Percentiles rank a stretch among this genome's conserved stretches.
phyloP scores from a whole-genome alignment of 2,888 invertebrate species.

The Diplazon laetatorius region DNA sequence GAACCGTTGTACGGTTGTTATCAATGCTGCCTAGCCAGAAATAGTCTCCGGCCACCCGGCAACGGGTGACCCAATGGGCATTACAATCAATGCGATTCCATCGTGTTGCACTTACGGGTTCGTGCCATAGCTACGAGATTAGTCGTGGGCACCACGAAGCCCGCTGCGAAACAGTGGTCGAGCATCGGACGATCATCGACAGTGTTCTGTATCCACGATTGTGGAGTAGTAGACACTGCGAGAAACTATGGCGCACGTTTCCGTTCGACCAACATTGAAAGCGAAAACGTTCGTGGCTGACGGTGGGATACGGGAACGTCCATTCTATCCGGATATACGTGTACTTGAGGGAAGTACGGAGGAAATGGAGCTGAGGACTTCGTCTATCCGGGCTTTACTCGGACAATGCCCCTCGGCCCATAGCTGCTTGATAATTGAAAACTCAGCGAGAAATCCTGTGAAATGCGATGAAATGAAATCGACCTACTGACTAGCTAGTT shows the following conservation, averaged over 20 bases:
- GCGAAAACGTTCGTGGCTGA: neutral
- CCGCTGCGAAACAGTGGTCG: conserved; percentile 27
- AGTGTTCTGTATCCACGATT: neutral
- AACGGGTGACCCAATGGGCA: conserved; percentile 34
- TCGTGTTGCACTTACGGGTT: conserved; percentile 40
- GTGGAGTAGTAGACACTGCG: conserved; percentile 38
- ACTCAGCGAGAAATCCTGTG: conserved; percentile 3
- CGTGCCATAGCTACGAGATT: conserved; percentile 52
- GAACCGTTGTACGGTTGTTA: conserved; percentile 33
- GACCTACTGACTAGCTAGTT: conserved; percentile 19
- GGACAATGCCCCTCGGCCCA: neutral
- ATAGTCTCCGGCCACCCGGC: conserved; percentile 6
- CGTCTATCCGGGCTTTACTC: neutral
- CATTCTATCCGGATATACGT: conserved; percentile 3
- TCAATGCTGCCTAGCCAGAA: conserved; percentile 35
- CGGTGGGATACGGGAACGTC: neutral
- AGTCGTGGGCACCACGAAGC: conserved; percentile 8
- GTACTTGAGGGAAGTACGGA: neutral
- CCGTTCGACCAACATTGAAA: conserved; percentile 4
- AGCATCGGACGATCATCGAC: neutral
- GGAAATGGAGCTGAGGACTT: neutral
- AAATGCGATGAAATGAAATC: neutral
- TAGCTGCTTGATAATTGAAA: conserved; percentile 40
- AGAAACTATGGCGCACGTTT: neutral
- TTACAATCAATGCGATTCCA: conserved; percentile 50